Percentiles rank a stretch among this genome's conserved stretches.
Conservation (phyloP, 2,797 vertebrate genomes). For the Columba guinea region DNA sequence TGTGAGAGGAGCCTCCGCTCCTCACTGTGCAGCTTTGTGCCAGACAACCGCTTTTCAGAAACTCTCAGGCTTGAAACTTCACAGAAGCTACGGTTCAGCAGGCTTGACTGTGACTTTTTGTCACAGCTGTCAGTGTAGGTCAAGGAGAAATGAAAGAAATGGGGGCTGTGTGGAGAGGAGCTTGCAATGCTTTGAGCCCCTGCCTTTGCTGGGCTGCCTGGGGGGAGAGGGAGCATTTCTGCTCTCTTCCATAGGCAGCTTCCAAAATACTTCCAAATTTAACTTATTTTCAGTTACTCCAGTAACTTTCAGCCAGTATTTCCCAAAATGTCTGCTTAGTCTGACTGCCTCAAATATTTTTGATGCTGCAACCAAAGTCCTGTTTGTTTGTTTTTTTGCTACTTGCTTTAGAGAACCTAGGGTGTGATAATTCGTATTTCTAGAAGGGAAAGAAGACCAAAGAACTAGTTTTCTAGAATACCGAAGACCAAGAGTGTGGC, state of each 20-base stretch:
- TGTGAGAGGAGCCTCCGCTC: not conserved
- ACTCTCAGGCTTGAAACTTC: constrained; percentile 6
- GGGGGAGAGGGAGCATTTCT: not conserved
- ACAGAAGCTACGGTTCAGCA: constrained; percentile 3
- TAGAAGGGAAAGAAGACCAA: not conserved
- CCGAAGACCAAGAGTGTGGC: not conserved
- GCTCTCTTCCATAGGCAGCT: not conserved
- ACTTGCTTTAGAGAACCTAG: not conserved
- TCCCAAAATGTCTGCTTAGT: not conserved
- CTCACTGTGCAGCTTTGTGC: not conserved
- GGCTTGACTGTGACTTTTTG: constrained; percentile 45
- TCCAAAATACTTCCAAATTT: not conserved
- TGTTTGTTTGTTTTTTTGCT: not conserved
- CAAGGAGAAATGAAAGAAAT: constrained; percentile 6
- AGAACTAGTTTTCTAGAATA: not conserved
- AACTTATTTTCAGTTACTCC: not conserved
- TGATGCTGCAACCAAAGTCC: not conserved
- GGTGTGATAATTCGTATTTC: not conserved
- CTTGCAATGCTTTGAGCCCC: not conserved
- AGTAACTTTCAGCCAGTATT: not conserved
- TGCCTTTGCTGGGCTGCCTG: not conserved
- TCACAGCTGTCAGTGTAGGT: constrained; percentile 47
- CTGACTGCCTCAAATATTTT: not conserved
- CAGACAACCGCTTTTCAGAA: constrained; percentile 8
- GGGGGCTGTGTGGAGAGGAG: not conserved